These are phyloP conservation scores for Nasonia longicornis DNA, from an alignment of 1,140 invertebrate genomes.

Conservation along the genomic window DNA sequence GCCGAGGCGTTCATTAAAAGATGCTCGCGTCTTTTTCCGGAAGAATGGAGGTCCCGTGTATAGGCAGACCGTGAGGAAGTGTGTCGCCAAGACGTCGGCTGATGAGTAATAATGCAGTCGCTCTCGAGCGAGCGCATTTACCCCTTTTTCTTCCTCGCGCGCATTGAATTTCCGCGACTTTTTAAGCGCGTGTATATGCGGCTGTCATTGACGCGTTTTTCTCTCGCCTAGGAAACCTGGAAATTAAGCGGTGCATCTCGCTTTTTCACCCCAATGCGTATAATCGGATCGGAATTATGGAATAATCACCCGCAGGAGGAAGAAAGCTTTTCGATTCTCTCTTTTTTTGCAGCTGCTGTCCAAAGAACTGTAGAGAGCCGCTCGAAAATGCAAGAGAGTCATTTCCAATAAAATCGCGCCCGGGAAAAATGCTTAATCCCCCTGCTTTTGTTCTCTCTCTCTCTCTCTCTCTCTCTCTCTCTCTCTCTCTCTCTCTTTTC, in stretches of 20 bases:
- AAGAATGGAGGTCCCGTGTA: slow-evolving; percentile 5
- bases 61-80: neutral
- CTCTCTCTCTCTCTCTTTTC: neutral
- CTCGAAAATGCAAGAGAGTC: neutral
- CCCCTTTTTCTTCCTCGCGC: slow-evolving; percentile 16
- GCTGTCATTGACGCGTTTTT: too few species aligned
- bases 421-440: slow-evolving; percentile 7
- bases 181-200: too few species aligned
- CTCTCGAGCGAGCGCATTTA: neutral
- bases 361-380: neutral
- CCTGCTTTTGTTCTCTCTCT: neutral
- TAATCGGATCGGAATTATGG: neutral
- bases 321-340: neutral
- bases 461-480: neutral
- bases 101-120: neutral
- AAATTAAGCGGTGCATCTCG: too few species aligned
- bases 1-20: slow-evolving; percentile 33
- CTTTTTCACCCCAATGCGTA: neutral
- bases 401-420: neutral
- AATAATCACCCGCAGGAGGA: neutral
- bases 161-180: slow-evolving; percentile 7
- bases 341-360: too few species aligned
- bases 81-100: neutral
- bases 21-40: slow-evolving; percentile 9
- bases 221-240: too few species aligned